Evolutionary conservation across 1,140 invertebrate genomes (phyloP), one percentile per base, ranked within the genome.

Genomic region (Drosophila pseudoananassae): DNA sequence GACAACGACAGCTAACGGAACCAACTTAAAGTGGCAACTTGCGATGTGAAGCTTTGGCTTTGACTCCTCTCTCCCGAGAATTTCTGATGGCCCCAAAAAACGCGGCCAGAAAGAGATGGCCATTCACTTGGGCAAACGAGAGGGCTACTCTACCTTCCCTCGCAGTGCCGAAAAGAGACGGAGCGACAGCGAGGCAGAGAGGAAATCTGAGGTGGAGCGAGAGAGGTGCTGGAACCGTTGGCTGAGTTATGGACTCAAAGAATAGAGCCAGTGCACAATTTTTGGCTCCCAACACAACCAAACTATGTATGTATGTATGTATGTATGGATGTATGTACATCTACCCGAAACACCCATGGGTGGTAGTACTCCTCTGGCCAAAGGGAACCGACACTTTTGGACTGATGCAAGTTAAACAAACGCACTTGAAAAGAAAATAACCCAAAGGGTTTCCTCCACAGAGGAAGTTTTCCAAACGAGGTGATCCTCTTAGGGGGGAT

Each of bases 351-450:
- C 10, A 9, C 10, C 31, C 20, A 20, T 33, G 8, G 10, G 1
- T 7, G 31, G 31, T 20, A 20, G 20, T 33, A 1, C 31, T 33
- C 2, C 10, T 10, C 10, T 10, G 10, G 1, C 31, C 31, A 8
- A 3, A 3, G 10, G 31, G 9, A 33, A 10, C 31, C 10, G 31
- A 33, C 31, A 33, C 31, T 72, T 72, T 76, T 66, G 43, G 77
- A 43, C 57, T 61, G 57, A 53, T 76, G 60, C 72, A 76, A 61
- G 66, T 81, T 81, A 76, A 80, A 76, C 66, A 76, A 80, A 80
- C 61, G 43, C 60, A 71, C 23, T 15, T 49, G 15, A 25, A 27
- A 23, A 25, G 2, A 12, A 25, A 56, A 56, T 7, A 27, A 27
- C 25, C 5, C 25, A 27, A 6, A 27, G 5, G 25, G 25, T n/a